phyloP scores from a whole-genome alignment of 2,797 vertebrate species.

The Tragelaphus oryx region DNA sequence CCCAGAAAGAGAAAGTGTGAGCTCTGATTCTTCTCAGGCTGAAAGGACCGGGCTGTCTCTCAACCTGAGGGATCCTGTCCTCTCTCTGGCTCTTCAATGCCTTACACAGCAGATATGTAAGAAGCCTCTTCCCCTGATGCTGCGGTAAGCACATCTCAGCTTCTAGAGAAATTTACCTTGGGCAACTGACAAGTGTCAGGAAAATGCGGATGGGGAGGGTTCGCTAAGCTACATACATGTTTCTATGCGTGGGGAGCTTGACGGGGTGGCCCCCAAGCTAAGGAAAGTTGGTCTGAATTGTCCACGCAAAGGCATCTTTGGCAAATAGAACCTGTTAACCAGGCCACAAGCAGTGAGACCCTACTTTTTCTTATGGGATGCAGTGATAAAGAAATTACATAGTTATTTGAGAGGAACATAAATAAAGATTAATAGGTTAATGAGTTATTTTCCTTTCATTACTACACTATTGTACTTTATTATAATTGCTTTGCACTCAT shows the following conservation, averaged over 20 bases:
- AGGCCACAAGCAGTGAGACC: constrained; percentile 75
- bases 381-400: constrained; percentile 88
- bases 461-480: constrained; percentile 93
- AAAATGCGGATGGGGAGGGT: constrained; percentile 52
- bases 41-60: not conserved
- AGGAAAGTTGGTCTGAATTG: constrained; percentile 75
- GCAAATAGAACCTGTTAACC: constrained; percentile 73
- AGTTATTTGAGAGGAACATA: constrained; percentile 89
- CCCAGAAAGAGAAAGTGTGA: not conserved
- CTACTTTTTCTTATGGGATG: constrained; percentile 83
- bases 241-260: constrained; percentile 66
- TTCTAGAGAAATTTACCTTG: constrained; percentile 72
- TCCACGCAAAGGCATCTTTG: constrained; percentile 64
- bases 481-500: constrained; percentile 94
- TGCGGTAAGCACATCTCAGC: constrained; percentile 67
- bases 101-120: constrained; percentile 71
- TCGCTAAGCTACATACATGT: constrained; percentile 54
- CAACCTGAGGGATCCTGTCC: constrained; percentile 43
- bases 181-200: constrained; percentile 76
- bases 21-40: not conserved
- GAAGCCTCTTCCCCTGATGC: constrained; percentile 63
- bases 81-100: constrained; percentile 52
- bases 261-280: constrained; percentile 56
- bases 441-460: constrained; percentile 99
- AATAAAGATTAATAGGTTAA: constrained; percentile 98